phyloP scores from a whole-genome alignment of 2,888 invertebrate species.

The Syritta pipiens region DNA sequence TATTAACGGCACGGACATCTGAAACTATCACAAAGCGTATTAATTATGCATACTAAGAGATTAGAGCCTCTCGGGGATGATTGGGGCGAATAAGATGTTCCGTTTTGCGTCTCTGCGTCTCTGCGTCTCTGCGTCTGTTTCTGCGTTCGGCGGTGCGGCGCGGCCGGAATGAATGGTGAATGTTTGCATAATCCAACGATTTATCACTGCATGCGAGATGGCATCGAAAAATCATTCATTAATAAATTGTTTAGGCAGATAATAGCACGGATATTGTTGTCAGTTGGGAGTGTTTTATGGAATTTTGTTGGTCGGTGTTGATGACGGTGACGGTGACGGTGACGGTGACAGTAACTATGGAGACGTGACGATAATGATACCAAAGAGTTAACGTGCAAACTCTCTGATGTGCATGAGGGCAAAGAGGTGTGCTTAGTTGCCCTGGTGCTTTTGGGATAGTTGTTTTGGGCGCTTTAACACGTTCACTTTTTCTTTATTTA shows the following conservation, averaged over 20 bases:
- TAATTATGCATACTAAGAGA: slow-evolving; percentile 42
- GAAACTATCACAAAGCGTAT: slow-evolving; percentile 51
- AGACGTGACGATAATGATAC: too few relatives aligned
- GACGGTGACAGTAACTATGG: too few relatives aligned
- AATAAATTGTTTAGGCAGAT: slow-evolving; percentile 37
- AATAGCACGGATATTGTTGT: slow-evolving; percentile 9
- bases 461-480: too few relatives aligned
- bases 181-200: slow-evolving; percentile 48
- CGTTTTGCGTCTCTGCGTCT: slow-evolving; percentile 1
- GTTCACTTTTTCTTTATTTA: too few relatives aligned
- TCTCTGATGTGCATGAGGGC: too few relatives aligned
- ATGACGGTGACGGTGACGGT: too few relatives aligned
- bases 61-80: slow-evolving; percentile 3
- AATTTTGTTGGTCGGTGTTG: too few relatives aligned
- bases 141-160: not conserved
- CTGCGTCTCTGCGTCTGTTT: not conserved
- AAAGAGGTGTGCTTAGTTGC: too few relatives aligned
- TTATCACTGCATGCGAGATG: slow-evolving; percentile 27
- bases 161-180: not conserved
- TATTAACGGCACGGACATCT: slow-evolving; percentile 45
- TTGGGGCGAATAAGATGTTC: not conserved
- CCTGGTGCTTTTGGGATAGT: too few relatives aligned
- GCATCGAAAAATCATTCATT: slow-evolving; percentile 53
- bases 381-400: too few relatives aligned
- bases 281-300: not conserved